Evolutionary conservation across 2,888 invertebrate species (phyloP), one percentile per base, ranked within the genome.

Genomic region (Rosalia funebris): DNA sequence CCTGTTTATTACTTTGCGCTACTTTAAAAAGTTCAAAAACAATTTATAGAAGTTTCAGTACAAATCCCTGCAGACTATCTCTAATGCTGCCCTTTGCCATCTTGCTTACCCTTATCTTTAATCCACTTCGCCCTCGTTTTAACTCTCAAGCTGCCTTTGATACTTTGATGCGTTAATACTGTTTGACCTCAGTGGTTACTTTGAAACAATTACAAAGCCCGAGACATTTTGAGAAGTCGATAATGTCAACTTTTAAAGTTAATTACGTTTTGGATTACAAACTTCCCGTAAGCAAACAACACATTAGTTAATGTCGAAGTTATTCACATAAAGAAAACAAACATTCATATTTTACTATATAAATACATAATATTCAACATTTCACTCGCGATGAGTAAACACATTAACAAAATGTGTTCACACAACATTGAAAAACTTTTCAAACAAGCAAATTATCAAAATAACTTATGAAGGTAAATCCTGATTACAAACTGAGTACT

Each of bases 21-120:
- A 34, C 36, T 48, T 61, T 59, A 50, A 42, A 39, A 50, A 57
- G 54, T 47, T 46, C 48, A 48, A 53, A 61, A 65, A 54, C 46
- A 53, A 42, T 65, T 61, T 57, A 45, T 32, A 42, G 46, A 60
- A 62, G 55, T 62, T 65, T 54, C 53, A 45, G 59, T 62, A 61
- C 59, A 59, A 65, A 48, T 65, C 64, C 61, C 62, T 34, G 39
- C 48, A 54, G 62, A 57, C 57, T 59, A 53, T 50, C 50, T 46
- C 53, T 60, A 59, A 62, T 62, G 58, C 50, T 48, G 37, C 52
- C 57, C 58, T 62, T 62, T 65, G 60, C 54, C 62, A 55, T 60
- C 60, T 57, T 57, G 57, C 47, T 65, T 56, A 60, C 62, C 61
- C 60, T 60, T 65, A 63, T 65, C 60, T 60, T 47, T 60, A 65